These are phyloP conservation scores for Thera britannica DNA, from an alignment of 2,888 invertebrate species.

Conservation along the genomic window DNA sequence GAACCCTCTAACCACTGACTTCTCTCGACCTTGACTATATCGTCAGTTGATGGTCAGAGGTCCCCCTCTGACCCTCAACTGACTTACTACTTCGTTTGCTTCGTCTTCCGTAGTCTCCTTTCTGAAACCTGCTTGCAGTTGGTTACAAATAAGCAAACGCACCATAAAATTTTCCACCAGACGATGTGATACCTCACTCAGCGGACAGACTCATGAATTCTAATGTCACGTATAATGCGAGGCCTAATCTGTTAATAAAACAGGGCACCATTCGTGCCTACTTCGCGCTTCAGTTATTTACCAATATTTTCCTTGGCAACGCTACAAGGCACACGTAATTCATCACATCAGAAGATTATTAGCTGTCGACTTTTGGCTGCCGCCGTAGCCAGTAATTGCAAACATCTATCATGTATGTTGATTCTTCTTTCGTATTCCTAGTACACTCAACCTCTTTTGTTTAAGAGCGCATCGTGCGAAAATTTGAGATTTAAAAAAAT, in stretches of 20 bases:
- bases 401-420: too few relatives aligned
- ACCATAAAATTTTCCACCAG: conserved; percentile 4
- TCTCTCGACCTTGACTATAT: too few relatives aligned
- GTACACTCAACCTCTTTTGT: too few relatives aligned
- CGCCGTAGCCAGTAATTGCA: too few relatives aligned
- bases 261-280: neutral
- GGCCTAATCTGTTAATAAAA: conserved; percentile 39
- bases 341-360: neutral
- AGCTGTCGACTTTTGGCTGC: neutral
- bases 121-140: neutral
- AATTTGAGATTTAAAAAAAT: too few relatives aligned
- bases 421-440: too few relatives aligned
- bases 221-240: conserved; percentile 47
- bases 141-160: neutral
- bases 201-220: conserved; percentile 54
- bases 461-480: too few relatives aligned
- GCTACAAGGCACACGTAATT: neutral
- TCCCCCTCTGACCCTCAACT: too few relatives aligned
- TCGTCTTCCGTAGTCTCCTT: too few relatives aligned
- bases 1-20: too few relatives aligned
- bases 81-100: too few relatives aligned
- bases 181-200: conserved; percentile 33
- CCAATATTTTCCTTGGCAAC: neutral
- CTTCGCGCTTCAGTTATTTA: neutral
- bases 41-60: too few relatives aligned